Percentiles rank a stretch among this genome's conserved stretches.
Conservation (phyloP, 2,113 vertebrate genomes). For the Paratilapia polleni region DNA sequence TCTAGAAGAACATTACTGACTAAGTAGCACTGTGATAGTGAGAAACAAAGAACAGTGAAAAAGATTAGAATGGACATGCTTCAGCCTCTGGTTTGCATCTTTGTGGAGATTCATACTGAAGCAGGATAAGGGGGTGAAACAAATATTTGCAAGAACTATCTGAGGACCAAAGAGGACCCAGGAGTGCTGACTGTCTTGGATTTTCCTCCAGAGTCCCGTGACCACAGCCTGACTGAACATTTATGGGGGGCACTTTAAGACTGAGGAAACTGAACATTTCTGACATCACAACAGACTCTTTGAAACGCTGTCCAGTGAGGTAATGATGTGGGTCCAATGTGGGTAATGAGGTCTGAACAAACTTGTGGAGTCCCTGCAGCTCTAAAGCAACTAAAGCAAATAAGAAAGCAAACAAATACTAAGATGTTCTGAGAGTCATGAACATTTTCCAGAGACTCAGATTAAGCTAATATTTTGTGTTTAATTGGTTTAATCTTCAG, state of each 20-base stretch:
- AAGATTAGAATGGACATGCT: too few species aligned
- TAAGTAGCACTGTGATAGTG: neutral
- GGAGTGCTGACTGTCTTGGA: neutral
- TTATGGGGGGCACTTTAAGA: neutral
- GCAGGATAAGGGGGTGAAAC: neutral
- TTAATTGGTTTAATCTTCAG: neutral
- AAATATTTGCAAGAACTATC: neutral
- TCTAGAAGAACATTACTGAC: neutral
- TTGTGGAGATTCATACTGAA: neutral
- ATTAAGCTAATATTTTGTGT: neutral
- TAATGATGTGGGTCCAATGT: neutral
- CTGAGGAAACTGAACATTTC: neutral
- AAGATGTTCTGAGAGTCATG: neutral
- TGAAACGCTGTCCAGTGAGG: neutral
- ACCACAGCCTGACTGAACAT: neutral
- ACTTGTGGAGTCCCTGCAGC: neutral
- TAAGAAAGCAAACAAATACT: neutral
- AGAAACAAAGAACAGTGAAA: neutral
- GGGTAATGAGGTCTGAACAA: conserved; percentile 13
- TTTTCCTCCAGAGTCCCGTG: neutral
- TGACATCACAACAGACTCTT: neutral
- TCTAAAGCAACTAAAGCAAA: neutral
- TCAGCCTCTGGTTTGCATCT: neutral
- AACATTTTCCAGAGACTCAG: neutral
- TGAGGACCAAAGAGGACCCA: neutral